phyloP scores from a whole-genome alignment of 2,888 invertebrate genomes.

The Thymelicus sylvestris region DNA sequence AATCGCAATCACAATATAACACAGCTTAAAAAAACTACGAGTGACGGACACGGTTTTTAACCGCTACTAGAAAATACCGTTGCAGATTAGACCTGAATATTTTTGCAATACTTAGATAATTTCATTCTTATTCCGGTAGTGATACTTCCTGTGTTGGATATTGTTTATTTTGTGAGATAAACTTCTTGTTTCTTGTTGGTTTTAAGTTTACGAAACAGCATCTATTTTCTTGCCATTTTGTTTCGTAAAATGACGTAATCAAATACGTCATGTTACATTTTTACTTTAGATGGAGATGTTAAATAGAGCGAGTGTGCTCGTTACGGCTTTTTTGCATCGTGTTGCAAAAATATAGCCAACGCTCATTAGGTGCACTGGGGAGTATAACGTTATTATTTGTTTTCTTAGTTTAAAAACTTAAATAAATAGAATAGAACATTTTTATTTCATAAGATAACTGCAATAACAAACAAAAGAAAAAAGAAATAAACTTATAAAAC shows the following conservation, averaged over 20 bases:
- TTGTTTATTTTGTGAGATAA: background rate
- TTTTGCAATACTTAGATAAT: constrained; percentile 4
- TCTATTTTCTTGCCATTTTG: background rate
- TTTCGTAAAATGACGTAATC: background rate
- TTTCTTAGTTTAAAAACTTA: too few species aligned
- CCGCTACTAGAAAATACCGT: background rate
- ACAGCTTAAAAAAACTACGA: background rate
- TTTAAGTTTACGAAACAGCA: background rate
- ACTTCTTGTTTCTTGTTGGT: background rate
- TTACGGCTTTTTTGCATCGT: background rate
- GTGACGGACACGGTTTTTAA: background rate
- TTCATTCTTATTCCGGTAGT: background rate
- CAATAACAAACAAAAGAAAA: too few species aligned
- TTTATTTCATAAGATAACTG: too few species aligned
- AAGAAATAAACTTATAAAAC: too few species aligned
- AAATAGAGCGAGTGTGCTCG: constrained; percentile 1
- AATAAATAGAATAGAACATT: too few species aligned
- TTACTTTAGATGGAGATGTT: background rate
- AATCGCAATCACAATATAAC: background rate
- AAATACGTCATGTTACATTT: background rate
- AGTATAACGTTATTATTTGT: too few species aligned
- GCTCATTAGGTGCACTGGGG: too few species aligned
- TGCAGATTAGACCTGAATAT: constrained; percentile 1
- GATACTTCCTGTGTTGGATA: background rate
- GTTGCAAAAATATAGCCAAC: background rate